phyloP scores from a whole-genome alignment of 1,140 invertebrate species.

The Thaumatotibia leucotreta region DNA sequence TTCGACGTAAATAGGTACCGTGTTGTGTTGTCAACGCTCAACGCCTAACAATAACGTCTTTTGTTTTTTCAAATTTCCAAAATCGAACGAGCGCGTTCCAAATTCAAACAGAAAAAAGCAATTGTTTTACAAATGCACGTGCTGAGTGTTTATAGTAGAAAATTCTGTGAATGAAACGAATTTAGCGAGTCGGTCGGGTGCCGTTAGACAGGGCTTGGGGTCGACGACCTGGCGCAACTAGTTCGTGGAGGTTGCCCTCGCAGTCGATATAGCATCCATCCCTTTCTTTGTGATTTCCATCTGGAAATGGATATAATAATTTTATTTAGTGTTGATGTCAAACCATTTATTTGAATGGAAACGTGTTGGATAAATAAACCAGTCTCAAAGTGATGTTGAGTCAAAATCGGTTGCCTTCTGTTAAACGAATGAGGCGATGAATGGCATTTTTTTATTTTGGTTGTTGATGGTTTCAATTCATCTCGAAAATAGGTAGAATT shows the following conservation, averaged over 20 bases:
- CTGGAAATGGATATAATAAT: background rate
- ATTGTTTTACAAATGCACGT: background rate
- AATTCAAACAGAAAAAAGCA: background rate
- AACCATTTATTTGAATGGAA: too few relatives aligned
- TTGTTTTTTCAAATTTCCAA: background rate
- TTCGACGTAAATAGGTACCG: too few relatives aligned
- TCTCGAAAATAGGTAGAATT: too few relatives aligned
- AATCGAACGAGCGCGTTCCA: background rate
- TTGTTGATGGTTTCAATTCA: too few relatives aligned
- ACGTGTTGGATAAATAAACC: too few relatives aligned
- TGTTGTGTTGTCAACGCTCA: too few relatives aligned
- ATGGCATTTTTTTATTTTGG: too few relatives aligned
- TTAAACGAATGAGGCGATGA: too few relatives aligned
- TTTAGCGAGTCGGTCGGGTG: conserved; percentile 1
- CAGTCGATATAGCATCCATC: background rate
- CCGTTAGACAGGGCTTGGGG: conserved; percentile 9
- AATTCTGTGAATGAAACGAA: conserved; percentile 13
- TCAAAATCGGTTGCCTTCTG: too few relatives aligned
- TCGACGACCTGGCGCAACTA: background rate
- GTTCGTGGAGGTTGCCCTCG: background rate
- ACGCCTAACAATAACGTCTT: too few relatives aligned
- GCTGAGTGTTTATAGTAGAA: conserved; percentile 1
- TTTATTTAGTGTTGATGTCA: too few relatives aligned
- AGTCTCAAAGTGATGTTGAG: too few relatives aligned
- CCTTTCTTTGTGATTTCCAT: background rate